phyloP scores from a whole-genome alignment of 2,797 vertebrate genomes.

The Cryptoprocta ferox region DNA sequence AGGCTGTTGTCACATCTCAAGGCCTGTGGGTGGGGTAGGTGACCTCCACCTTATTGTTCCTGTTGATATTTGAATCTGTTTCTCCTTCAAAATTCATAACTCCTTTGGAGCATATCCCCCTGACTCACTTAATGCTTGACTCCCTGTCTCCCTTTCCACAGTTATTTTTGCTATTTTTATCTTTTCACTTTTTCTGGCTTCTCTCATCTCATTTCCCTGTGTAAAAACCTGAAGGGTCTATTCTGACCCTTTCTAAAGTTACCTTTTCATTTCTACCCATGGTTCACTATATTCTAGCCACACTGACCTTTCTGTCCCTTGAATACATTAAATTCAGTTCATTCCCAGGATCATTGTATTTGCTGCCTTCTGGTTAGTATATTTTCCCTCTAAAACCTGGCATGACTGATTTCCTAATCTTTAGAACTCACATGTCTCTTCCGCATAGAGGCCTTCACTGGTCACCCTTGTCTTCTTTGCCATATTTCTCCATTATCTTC shows the following conservation, averaged over 20 bases:
- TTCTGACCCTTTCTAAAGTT: not conserved
- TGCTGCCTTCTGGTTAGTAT: not conserved
- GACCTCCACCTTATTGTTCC: not conserved
- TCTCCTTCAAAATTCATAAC: not conserved
- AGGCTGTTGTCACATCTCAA: not conserved
- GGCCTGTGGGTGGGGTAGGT: not conserved
- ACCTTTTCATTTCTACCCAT: not conserved
- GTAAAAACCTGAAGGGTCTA: not conserved
- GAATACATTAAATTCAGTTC: not conserved
- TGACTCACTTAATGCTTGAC: not conserved
- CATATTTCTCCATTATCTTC: not conserved
- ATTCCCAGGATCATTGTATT: not conserved
- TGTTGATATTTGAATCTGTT: not conserved
- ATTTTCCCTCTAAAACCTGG: slow-evolving; percentile 13
- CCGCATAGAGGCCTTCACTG: not conserved
- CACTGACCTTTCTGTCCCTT: not conserved
- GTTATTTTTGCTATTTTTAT: not conserved
- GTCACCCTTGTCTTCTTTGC: not conserved
- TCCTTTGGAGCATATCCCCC: not conserved
- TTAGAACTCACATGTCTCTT: not conserved
- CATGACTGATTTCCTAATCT: not conserved
- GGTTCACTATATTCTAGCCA: not conserved
- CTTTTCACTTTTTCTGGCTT: not conserved
- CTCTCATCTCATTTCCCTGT: not conserved
- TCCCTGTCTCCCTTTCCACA: not conserved